Evolutionary conservation across 2,888 invertebrate genomes (phyloP), one percentile per base, ranked within the genome.

Genomic region (Eupithecia exiguata): DNA sequence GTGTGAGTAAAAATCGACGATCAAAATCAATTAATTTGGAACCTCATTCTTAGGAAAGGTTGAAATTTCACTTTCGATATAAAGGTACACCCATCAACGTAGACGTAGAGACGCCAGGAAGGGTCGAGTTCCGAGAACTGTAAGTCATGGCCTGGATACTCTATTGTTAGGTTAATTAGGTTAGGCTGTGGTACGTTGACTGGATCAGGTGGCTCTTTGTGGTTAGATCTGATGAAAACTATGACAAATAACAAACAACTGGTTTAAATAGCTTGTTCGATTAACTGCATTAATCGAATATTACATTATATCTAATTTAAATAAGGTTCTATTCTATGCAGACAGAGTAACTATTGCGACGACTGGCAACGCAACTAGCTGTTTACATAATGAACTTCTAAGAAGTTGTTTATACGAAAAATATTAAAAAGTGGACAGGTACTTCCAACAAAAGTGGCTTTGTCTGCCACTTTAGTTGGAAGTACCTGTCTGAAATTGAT

Each of bases 61-160:
- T 69, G 21, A 61, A 68, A 74, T 75, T 77, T 77, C 74, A 71
- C 77, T 77, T 74, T 77, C 75, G 71, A 49, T 77, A 63, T 67
- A 74, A 71, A 70, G 63, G 72, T 58, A 25, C 5, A 3, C 36
- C 25, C 61, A 71, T 58, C 72, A 65, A 36, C n/a, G 36, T n/a
- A 77, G 77, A 77, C 77, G 36, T 30, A 25, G 25, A 40, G 77
- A 77, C 77, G 77, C 77, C 77, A 40, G 43, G n/a, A 21, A 63
- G 72, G 72, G 69, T 66, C 69, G 62, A 25, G 18, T 74, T 77
- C 74, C 68, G 0, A 71, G 77, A 77, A 77, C 30, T 61, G 67
- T 21, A 30, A 9, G 63, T 69, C 66, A 68, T 9, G 21, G 70
- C n/a, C n/a, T 71, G 18, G 36, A 49, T 61, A 46, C 67, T 58